Percentiles rank a stretch among this genome's conserved stretches.
phyloP scores from a whole-genome alignment of 1,140 invertebrate genomes.

The Ceratitis capitata region DNA sequence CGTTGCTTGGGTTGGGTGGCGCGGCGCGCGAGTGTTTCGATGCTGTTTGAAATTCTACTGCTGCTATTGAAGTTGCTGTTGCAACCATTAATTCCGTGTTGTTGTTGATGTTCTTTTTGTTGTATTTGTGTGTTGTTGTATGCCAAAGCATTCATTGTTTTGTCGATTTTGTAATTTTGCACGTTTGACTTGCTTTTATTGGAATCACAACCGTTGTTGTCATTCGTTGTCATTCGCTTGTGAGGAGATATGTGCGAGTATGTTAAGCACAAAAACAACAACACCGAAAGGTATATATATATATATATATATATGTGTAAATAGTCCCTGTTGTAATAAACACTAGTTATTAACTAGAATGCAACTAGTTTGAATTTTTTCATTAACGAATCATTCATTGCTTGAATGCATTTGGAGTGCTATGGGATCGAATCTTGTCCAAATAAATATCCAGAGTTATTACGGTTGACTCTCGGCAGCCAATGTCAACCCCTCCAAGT shows the following conservation, averaged over 20 bases:
- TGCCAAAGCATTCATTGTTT: not conserved
- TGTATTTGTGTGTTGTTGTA: not conserved
- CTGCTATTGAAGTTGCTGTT: not conserved
- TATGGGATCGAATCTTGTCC: no score
- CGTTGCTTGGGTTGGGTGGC: conserved; percentile 5
- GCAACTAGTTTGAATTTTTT: no score
- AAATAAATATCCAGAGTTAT: no score
- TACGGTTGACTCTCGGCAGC: no score
- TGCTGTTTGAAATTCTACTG: not conserved
- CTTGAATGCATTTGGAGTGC: no score
- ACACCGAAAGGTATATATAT: not conserved
- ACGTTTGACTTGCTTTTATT: not conserved
- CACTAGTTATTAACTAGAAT: no score
- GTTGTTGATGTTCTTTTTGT: not conserved
- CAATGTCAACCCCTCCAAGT: no score
- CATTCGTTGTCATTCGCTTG: no score
- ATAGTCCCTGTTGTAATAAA: no score
- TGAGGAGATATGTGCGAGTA: no score
- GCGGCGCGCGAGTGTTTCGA: not conserved
- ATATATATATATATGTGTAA: not conserved
- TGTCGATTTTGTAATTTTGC: not conserved
- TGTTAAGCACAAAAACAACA: not conserved
- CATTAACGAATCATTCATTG: no score
- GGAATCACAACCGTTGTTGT: not conserved
- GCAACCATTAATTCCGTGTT: not conserved